Evolutionary conservation across 2,888 invertebrate genomes (phyloP).

Genomic region (Zaprionus obscuricornis): DNA sequence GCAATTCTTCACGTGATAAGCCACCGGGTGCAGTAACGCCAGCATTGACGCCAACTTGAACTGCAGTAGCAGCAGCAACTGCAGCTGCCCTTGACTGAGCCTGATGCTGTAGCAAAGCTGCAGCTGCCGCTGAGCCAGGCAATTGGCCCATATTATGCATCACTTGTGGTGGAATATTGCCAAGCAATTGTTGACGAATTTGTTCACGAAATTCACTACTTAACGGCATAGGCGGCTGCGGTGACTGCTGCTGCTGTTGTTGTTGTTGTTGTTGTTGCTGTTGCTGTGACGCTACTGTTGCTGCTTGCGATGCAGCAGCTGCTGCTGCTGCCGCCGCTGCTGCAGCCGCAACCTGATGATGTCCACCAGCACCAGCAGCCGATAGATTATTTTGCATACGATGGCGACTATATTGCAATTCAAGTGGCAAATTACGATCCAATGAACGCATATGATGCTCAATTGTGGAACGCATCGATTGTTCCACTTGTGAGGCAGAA

Average conservation of each 20-base stretch:
- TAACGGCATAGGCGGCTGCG: slow-evolving; percentile 76
- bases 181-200: slow-evolving; percentile 81
- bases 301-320: slow-evolving; percentile 11
- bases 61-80: slow-evolving; percentile 75
- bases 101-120: slow-evolving; percentile 81
- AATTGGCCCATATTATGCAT: slow-evolving; percentile 80
- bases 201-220: slow-evolving; percentile 83
- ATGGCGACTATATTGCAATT: slow-evolving; percentile 83
- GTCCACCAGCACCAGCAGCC: slow-evolving; percentile 28
- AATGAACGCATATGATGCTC: slow-evolving; percentile 84
- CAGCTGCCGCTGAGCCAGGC: slow-evolving; percentile 81
- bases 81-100: slow-evolving; percentile 82
- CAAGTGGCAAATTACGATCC: slow-evolving; percentile 83
- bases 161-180: slow-evolving; percentile 78
- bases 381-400: slow-evolving; percentile 75
- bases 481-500: slow-evolving; percentile 68
- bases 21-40: slow-evolving; percentile 42
- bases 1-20: slow-evolving; percentile 82
- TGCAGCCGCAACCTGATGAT: too few species aligned
- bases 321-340: slow-evolving; percentile 13
- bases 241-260: slow-evolving; percentile 54
- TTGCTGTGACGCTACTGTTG: background rate
- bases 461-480: slow-evolving; percentile 81
- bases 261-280: slow-evolving; percentile 33
- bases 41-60: slow-evolving; percentile 46